Evolutionary conservation across 2,888 invertebrate species (phyloP), one percentile per base, ranked within the genome.

Genomic region (Leistus spinibarbis): DNA sequence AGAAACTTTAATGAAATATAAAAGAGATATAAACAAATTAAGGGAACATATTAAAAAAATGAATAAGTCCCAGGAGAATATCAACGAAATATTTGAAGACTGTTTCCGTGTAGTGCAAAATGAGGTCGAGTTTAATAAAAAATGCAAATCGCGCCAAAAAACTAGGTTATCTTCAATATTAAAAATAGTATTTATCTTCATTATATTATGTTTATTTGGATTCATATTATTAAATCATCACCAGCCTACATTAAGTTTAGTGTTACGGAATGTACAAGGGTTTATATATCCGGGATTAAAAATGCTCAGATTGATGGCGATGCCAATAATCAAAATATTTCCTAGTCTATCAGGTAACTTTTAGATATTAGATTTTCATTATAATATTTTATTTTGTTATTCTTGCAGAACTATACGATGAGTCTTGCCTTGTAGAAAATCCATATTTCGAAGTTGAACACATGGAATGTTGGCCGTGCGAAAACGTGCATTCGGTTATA

Each of bases 401-500:
- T 67, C 73, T 80, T 81, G 76, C 77, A 90, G 95, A 92, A 83
- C 89, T 91, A 60, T 95, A 96, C 81, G 95, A 95, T 86, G 95
- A 95, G 85, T 92, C 93, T 81, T 96, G 95, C 83, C 86, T 96
- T 54, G 85, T 95, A 79, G 91, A 92, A 82, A 96, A 96, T 86
- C 95, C 95, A 13, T 94, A 91, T 82, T 96, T 94, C 83, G 90
- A 91, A 82, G 90, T 95, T 9, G 88, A 89, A n/a, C 93, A 94
- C 81, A 91, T 95, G 88, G 94, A 94, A 82, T 95, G 95, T 82
- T 93, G 92, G 90, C 94, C 95, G 0, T 96, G 95, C 81, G 91
- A 91, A 81, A 86, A 89, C 80, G 89, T 94, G 0, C 89, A 88
- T 78, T 90, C 90, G 80, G 88, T 95, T 54, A 86, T 91, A 72